Conservation (phyloP, 64 coral and sea anemone genomes). For the Platygyra sinensis region DNA sequence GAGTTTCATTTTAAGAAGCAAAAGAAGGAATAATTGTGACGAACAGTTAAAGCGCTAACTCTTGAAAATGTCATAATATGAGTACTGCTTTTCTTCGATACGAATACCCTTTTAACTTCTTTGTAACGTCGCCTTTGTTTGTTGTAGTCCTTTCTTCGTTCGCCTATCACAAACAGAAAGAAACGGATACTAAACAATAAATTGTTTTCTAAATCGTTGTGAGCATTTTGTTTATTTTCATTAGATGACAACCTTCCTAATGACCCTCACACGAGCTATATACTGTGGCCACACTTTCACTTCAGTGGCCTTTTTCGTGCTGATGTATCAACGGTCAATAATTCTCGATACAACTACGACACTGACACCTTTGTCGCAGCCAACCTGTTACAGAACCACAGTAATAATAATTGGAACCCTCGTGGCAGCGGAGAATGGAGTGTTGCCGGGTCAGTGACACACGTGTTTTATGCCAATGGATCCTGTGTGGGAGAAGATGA, state of each 20-base stretch:
- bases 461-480: slow-evolving; percentile 29
- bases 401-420: neutral
- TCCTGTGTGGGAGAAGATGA: slow-evolving; percentile 13
- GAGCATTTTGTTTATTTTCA: too few relatives aligned
- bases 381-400: neutral
- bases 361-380: neutral
- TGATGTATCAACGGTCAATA: slow-evolving; percentile 49
- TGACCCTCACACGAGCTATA: slow-evolving; percentile 48
- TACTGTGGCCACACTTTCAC: slow-evolving; percentile 43
- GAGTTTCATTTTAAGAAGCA: too few relatives aligned
- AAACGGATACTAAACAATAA: too few relatives aligned
- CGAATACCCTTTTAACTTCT: too few relatives aligned
- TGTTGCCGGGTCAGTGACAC: slow-evolving; percentile 9
- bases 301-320: slow-evolving; percentile 37
- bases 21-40: too few relatives aligned
- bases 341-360: slow-evolving; percentile 25
- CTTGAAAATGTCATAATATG: too few relatives aligned
- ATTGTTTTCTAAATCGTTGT: too few relatives aligned
- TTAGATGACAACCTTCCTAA: neutral
- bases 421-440: slow-evolving; percentile 50
- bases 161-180: too few relatives aligned
- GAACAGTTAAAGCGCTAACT: too few relatives aligned
- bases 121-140: too few relatives aligned
- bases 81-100: too few relatives aligned
- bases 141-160: too few relatives aligned